Base-by-base conservation (phyloP, 1,140 invertebrate species). In the Atta texana region DNA sequence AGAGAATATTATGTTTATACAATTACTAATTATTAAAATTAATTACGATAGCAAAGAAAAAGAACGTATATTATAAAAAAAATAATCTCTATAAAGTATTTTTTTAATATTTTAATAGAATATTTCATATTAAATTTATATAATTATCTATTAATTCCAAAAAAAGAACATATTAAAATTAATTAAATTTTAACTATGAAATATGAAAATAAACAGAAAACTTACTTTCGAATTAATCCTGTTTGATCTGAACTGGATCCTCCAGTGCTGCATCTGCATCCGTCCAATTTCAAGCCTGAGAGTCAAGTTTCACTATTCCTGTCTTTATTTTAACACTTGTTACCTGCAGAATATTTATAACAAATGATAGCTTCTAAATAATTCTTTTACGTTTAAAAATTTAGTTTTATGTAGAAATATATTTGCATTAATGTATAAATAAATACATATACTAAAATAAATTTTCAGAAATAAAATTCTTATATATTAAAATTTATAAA, bases 251-350 rank as follows among this genome's bases (percentile, higher is more conserved):
- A 39, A 68, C 34, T 34, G 64, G 34, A 68, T 68, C 10, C 64
- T 14, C 21, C 39, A 14, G 14, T 49, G 66, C 39, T 51, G 21
- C 66, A 69, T 69, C 66, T 69, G 66, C 39, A 69, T 69, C 66
- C 66, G 66, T 69, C 39, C 66, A 69, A 24, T 49, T 69, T 49
- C 14, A 51, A n/a, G n/a, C n/a, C n/a, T 12, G 21, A 51, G 12
- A 69, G 0, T 69, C 18, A 66, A 1, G 4, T 7, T 64, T 66
- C 63, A 39, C 31, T 66, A 28, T 69, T 49, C 4, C 12, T 69
- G 21, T 69, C 12, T 68, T 68, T 21, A 24, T 28, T 69, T 69
- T 24, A 49, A 16, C n/a, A 49, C n/a, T 16, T n/a, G n/a, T 16
- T 21, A 69, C 21, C 21, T 69, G 4, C 21, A 6, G 16, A 69